Percentiles rank a stretch among this genome's conserved stretches.
phyloP scores from a whole-genome alignment of 2,888 invertebrate genomes.

The Synergus laeviventris region DNA sequence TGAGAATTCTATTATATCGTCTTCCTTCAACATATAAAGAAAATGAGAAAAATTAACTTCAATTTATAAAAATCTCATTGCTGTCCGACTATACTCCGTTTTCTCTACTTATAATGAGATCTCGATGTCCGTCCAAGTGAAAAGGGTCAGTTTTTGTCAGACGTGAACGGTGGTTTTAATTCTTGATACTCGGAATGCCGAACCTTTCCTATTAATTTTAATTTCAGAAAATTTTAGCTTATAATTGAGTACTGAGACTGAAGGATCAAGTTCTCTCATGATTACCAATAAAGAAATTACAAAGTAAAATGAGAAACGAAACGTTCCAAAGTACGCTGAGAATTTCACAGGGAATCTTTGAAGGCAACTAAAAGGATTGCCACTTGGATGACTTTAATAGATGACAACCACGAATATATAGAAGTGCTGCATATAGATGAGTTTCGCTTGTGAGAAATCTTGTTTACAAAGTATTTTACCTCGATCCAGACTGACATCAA shows the following conservation, averaged over 20 bases:
- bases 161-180: not conserved
- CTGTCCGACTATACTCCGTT: not conserved
- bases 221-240: not conserved
- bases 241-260: not conserved
- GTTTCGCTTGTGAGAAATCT: constrained; percentile 32
- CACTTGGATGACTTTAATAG: not conserved
- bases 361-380: not conserved
- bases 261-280: not conserved
- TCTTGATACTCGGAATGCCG: not conserved
- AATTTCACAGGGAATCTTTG: not conserved
- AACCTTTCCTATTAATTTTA: not conserved
- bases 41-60: not conserved
- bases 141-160: not conserved
- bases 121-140: not conserved
- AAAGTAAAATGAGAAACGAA: not conserved
- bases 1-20: not conserved
- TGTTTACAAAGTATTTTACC: constrained; percentile 38
- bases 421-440: not conserved
- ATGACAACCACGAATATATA: not conserved
- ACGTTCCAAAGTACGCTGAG: not conserved
- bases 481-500: constrained; percentile 37
- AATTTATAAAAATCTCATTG: not conserved
- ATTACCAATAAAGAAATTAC: not conserved
- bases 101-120: not conserved
- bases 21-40: not conserved